These are phyloP conservation scores for Chaetophractus vellerosus DNA, from an alignment of 2,797 vertebrate species.

Conservation along the genomic window DNA sequence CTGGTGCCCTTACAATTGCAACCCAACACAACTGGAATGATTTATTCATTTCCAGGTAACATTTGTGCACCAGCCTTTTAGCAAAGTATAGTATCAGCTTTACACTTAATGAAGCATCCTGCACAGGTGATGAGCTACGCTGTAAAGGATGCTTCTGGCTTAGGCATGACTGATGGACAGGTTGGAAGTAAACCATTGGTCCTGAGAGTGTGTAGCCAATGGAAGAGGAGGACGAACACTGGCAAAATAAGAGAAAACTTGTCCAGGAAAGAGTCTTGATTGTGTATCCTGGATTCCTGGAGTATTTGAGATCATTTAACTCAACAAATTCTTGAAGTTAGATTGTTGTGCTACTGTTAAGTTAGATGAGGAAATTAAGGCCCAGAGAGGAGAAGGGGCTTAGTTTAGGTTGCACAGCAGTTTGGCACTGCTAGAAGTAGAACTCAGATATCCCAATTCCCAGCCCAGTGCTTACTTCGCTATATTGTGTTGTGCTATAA, in stretches of 20 bases:
- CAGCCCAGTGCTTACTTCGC: neutral
- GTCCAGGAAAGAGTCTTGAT: conserved; percentile 49
- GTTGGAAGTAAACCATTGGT: conserved; percentile 47
- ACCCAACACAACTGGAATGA: conserved; percentile 83
- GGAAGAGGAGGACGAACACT: conserved; percentile 44
- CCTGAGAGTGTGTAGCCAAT: neutral
- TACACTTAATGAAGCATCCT: conserved; percentile 78
- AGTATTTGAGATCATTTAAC: conserved; percentile 60
- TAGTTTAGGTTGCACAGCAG: conserved; percentile 45
- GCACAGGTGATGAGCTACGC: conserved; percentile 74
- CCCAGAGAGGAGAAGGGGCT: conserved; percentile 3
- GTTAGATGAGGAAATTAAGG: conserved; percentile 69
- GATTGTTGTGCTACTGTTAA: neutral
- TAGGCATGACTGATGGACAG: conserved; percentile 66
- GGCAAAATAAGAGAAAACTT: neutral
- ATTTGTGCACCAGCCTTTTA: conserved; percentile 77
- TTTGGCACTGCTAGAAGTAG: conserved; percentile 49
- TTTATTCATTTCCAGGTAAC: conserved; percentile 85
- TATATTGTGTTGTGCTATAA: conserved; percentile 48
- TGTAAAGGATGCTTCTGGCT: conserved; percentile 64
- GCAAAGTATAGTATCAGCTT: conserved; percentile 79
- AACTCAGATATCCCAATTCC: conserved; percentile 12
- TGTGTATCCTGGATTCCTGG: conserved; percentile 2
- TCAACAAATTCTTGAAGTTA: neutral
- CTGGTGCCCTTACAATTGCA: conserved; percentile 79